Percentiles rank a stretch among this genome's conserved stretches.
Evolutionary conservation across 2,888 invertebrate species (phyloP).

Genomic region (Synanthedon andrenaeformis): DNA sequence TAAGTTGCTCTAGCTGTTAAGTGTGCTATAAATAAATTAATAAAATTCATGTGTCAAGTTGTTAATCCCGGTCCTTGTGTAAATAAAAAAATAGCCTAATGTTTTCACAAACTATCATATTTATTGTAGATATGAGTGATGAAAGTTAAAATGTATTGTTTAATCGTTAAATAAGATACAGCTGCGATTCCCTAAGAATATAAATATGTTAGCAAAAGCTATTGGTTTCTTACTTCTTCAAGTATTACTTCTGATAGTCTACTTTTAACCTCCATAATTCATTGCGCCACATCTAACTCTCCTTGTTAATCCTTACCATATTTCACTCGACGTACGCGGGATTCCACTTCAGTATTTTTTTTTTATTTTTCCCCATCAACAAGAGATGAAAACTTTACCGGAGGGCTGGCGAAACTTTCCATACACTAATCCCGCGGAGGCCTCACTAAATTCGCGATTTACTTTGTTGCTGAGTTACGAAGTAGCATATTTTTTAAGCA

Average conservation of each 20-base stretch:
- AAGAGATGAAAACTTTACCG: slow-evolving; percentile 56
- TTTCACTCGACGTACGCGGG: slow-evolving; percentile 21
- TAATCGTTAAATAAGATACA: no score
- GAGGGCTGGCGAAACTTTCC: slow-evolving; percentile 41
- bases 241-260: slow-evolving; percentile 33
- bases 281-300: slow-evolving; percentile 29
- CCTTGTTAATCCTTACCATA: slow-evolving; percentile 25
- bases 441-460: slow-evolving; percentile 59
- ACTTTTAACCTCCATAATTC: slow-evolving; percentile 31
- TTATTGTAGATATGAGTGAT: no score
- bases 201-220: no score
- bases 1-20: no score
- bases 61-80: no score
- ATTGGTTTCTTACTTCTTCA: no score
- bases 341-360: slow-evolving; percentile 29
- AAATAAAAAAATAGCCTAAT: no score
- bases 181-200: no score
- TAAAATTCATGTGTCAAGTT: no score
- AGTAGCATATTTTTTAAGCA: slow-evolving; percentile 58
- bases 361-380: slow-evolving; percentile 50
- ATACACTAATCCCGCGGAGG: slow-evolving; percentile 54
- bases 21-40: no score
- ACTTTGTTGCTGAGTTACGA: slow-evolving; percentile 55
- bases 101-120: no score
- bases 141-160: no score